A percentile compares a stretch with the other conserved stretches of the same genome.
These are phyloP conservation scores for Ooceraea biroi DNA, from an alignment of 1,140 invertebrate species.

Conservation along the genomic window DNA sequence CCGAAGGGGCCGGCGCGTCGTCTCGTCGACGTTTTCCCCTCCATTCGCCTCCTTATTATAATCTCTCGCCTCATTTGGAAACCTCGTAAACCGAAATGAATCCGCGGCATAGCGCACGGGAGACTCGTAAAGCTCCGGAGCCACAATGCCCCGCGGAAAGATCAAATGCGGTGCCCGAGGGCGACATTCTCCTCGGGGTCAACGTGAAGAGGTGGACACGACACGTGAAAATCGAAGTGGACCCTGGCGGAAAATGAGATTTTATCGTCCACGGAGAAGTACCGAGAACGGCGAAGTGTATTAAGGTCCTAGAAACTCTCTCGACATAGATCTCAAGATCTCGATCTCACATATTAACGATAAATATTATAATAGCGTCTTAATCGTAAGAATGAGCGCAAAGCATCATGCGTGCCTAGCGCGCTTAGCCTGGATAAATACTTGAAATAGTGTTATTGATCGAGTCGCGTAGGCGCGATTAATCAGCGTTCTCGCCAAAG, in stretches of 20 bases:
- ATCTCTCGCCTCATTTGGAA: constrained; percentile 62
- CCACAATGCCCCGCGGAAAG: constrained; percentile 44
- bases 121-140: constrained; percentile 33
- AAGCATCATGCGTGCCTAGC: too few species aligned
- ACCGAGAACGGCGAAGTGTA: neutral
- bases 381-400: too few species aligned
- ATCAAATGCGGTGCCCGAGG: constrained; percentile 50
- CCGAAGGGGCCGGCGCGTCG: neutral
- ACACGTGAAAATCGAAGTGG: neutral
- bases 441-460: neutral
- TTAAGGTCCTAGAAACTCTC: neutral
- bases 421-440: neutral
- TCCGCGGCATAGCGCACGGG: constrained; percentile 23
- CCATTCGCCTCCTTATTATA: constrained; percentile 65
- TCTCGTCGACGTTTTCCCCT: constrained; percentile 23
- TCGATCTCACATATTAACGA: too few species aligned
- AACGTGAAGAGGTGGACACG: neutral
- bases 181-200: constrained; percentile 14
- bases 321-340: too few species aligned
- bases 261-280: constrained; percentile 5
- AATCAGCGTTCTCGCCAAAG: constrained; percentile 18
- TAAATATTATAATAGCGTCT: too few species aligned
- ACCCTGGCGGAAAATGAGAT: constrained; percentile 15
- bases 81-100: constrained; percentile 60
- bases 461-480: neutral